Evolutionary conservation across 2,797 vertebrate species (phyloP).

Genomic region (Nasua narica): DNA sequence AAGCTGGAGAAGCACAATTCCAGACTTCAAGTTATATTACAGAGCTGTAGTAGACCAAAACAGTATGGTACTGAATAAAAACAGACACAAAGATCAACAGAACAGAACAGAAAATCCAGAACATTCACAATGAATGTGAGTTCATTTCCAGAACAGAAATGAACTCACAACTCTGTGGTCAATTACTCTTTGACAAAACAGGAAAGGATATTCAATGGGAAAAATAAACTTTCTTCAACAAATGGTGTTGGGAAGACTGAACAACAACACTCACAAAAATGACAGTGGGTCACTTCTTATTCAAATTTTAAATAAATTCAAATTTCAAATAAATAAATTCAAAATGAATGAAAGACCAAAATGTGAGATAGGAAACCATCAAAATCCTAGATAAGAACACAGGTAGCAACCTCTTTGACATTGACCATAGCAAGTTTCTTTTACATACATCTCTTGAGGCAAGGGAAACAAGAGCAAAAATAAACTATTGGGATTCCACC

Average conservation of each 20-base stretch:
- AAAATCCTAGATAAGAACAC: background rate
- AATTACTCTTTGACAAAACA: background rate
- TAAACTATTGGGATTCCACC: background rate
- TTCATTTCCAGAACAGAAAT: too few relatives aligned
- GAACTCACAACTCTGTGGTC: background rate
- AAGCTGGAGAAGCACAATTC: background rate
- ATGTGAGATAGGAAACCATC: background rate
- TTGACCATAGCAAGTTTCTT: background rate
- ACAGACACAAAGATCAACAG: background rate
- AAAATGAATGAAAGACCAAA: background rate
- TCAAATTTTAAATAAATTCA: background rate
- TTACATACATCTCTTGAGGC: background rate
- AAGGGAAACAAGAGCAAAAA: background rate
- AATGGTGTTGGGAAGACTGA: background rate
- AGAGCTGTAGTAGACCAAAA: background rate
- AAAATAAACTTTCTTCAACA: background rate
- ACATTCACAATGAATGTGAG: too few relatives aligned
- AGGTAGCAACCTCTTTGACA: background rate
- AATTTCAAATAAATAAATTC: background rate
- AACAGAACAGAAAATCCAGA: background rate
- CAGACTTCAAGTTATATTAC: background rate
- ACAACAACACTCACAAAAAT: background rate
- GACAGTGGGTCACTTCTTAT: background rate
- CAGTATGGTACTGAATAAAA: background rate
- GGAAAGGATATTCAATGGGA: background rate